phyloP scores from a whole-genome alignment of 2,888 invertebrate genomes.

The Schizaphis graminum region DNA sequence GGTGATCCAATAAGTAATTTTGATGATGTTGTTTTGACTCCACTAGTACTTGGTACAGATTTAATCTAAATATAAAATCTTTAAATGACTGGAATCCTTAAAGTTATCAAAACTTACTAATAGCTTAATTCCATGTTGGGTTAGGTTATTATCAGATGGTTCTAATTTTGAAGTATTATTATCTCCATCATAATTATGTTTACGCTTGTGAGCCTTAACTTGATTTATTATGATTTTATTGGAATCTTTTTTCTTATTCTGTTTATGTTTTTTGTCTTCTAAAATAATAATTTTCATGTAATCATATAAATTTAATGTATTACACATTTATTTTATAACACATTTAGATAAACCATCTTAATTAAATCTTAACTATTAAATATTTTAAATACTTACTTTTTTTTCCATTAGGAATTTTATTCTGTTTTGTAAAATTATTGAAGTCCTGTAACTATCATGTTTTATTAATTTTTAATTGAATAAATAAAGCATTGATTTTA shows the following conservation, averaged over 20 bases:
- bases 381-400: constrained; percentile 24
- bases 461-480: neutral
- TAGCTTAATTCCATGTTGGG: constrained; percentile 69
- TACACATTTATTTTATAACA: neutral
- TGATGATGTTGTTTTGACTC: constrained; percentile 70
- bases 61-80: constrained; percentile 74
- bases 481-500: neutral
- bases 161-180: constrained; percentile 36
- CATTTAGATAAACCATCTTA: neutral
- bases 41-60: constrained; percentile 84
- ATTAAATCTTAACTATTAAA: neutral
- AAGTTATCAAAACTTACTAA: constrained; percentile 67
- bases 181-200: constrained; percentile 68
- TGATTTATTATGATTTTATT: constrained; percentile 67
- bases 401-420: neutral
- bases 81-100: neutral
- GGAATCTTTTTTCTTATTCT: constrained; percentile 68
- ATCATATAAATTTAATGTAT: neutral
- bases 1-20: constrained; percentile 56
- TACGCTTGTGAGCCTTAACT: constrained; percentile 67
- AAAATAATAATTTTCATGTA: neutral
- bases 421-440: neutral
- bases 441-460: neutral
- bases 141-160: constrained; percentile 63
- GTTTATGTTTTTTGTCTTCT: constrained; percentile 67